A percentile compares a stretch with the other conserved stretches of the same genome.
phyloP scores from a whole-genome alignment of 2,113 vertebrate genomes.

The Lycocorax pyrrhopterus region DNA sequence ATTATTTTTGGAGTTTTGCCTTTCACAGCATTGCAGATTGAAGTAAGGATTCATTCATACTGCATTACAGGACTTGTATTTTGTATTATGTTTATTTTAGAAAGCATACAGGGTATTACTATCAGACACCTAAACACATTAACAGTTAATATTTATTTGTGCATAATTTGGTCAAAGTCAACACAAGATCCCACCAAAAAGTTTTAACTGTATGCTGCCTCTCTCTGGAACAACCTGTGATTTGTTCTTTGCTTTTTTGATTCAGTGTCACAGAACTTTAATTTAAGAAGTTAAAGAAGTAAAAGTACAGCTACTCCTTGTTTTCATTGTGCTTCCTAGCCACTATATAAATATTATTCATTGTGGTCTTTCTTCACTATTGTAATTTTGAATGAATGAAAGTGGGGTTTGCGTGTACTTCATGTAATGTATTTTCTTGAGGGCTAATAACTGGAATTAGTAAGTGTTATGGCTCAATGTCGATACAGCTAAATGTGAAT shows the following conservation, averaged over 20 bases:
- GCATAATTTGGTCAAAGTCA: conserved; percentile 8
- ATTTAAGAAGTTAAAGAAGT: not conserved
- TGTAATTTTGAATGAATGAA: conserved; percentile 10
- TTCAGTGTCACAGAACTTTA: not conserved
- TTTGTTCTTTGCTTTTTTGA: not conserved
- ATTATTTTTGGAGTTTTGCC: conserved; percentile 18
- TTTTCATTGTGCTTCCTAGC: not conserved
- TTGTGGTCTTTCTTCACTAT: conserved; percentile 32
- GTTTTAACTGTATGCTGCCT: not conserved
- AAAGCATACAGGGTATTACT: not conserved
- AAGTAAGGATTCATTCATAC: conserved; percentile 25
- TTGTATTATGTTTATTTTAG: conserved; percentile 26
- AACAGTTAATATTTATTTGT: conserved; percentile 27
- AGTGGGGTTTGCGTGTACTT: not conserved
- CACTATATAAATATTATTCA: not conserved
- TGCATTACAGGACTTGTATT: conserved; percentile 2
- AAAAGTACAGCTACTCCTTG: not conserved
- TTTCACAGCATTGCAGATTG: not conserved
- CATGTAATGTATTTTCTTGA: not conserved
- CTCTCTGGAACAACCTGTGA: not conserved
- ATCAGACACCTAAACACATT: not conserved
- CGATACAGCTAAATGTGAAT: not conserved
- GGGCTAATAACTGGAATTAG: not conserved
- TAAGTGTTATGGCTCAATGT: not conserved
- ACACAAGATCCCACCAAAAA: not conserved